A percentile compares a stretch with the other conserved stretches of the same genome.
Conservation (phyloP, 1,140 invertebrate genomes). For the Monomorium pharaonis region DNA sequence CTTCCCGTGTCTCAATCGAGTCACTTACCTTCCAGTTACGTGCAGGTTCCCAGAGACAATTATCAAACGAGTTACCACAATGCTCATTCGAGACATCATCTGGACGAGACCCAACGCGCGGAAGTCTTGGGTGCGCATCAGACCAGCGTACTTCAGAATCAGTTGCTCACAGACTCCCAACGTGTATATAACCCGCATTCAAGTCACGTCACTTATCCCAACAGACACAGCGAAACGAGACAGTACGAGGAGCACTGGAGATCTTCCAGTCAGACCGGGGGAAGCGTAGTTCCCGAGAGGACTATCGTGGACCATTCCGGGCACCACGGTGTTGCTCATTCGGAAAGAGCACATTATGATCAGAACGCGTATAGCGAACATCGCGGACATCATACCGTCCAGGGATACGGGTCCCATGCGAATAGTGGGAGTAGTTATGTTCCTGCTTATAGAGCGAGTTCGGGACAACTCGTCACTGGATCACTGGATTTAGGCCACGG, state of each 20-base stretch:
- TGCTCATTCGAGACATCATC: not conserved
- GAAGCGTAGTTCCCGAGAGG: constrained; percentile 44
- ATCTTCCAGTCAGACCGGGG: constrained; percentile 59
- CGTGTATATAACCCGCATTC: not conserved
- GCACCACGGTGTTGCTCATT: not conserved
- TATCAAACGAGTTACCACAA: constrained; percentile 16
- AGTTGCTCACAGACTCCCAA: constrained; percentile 14
- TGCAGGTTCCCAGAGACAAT: constrained; percentile 13
- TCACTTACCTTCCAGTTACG: constrained; percentile 10
- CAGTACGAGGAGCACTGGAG: constrained; percentile 70
- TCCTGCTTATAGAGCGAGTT: not conserved
- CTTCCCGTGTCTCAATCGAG: constrained; percentile 31
- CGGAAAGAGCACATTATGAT: constrained; percentile 29
- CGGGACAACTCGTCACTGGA: constrained; percentile 48
- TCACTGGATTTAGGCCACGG: constrained; percentile 30
- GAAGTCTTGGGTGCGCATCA: constrained; percentile 22
- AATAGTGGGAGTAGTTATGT: constrained; percentile 13
- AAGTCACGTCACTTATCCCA: not conserved
- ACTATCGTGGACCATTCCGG: not conserved
- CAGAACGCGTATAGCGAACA: constrained; percentile 33
- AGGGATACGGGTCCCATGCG: constrained; percentile 21
- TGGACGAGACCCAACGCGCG: not conserved
- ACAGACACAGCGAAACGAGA: not conserved
- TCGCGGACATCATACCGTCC: not conserved
- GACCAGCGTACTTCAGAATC: constrained; percentile 15